These are phyloP conservation scores for Watsonalla binaria DNA, from an alignment of 2,888 invertebrate species.

Conservation along the genomic window DNA sequence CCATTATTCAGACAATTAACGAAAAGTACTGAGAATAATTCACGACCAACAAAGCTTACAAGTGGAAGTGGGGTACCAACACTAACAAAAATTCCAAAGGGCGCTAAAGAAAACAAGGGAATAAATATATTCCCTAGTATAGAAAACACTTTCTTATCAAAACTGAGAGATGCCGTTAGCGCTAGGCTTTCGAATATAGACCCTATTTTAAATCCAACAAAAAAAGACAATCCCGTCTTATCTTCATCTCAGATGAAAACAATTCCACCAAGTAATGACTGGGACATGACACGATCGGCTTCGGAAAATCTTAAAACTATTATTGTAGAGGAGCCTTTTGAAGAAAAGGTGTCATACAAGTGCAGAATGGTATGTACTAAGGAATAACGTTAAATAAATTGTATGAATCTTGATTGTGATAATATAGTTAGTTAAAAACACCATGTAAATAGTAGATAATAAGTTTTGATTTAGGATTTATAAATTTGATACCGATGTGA, in stretches of 20 bases:
- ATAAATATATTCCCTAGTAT: conserved; percentile 24
- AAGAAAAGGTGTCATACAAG: conserved; percentile 57
- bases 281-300: conserved; percentile 37
- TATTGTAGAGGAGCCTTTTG: conserved; percentile 23
- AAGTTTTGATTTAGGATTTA: not conserved
- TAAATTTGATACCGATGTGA: not conserved
- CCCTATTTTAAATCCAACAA: conserved; percentile 1
- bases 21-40: not conserved
- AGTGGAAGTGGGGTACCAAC: not conserved
- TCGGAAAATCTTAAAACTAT: conserved; percentile 30
- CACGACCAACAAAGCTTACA: not conserved
- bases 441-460: not conserved
- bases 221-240: not conserved
- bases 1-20: not conserved
- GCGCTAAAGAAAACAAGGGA: conserved; percentile 6
- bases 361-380: conserved; percentile 60
- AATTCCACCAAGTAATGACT: not conserved
- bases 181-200: conserved; percentile 22
- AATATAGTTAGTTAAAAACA: not conserved
- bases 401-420: too few relatives aligned
- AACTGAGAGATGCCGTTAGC: conserved; percentile 36
- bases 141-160: conserved; percentile 34
- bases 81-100: conserved; percentile 12
- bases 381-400: conserved; percentile 15
- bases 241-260: not conserved